These are phyloP conservation scores for Lasioglossum malachurum DNA, from an alignment of 2,888 invertebrate species.

Conservation along the genomic window DNA sequence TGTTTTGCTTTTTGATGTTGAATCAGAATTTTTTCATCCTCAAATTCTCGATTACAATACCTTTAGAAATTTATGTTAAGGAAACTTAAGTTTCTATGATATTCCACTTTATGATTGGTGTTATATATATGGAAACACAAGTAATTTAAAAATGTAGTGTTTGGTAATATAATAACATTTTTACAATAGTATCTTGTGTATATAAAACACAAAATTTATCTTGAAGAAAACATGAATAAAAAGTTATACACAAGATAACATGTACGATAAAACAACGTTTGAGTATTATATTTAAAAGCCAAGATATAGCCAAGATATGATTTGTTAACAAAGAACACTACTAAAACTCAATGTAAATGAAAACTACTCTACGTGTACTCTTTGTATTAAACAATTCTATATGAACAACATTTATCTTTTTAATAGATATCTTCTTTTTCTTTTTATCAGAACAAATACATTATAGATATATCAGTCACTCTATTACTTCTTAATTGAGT, in stretches of 20 bases:
- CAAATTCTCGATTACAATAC: slow-evolving; percentile 99
- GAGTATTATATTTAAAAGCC: neutral
- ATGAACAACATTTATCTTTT: neutral
- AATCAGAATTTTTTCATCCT: slow-evolving; percentile 99
- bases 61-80: slow-evolving; percentile 88
- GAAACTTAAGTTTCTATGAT: slow-evolving; percentile 73
- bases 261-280: neutral
- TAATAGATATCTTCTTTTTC: neutral
- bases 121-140: neutral
- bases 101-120: neutral
- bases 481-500: neutral
- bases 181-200: neutral
- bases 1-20: slow-evolving; percentile 99
- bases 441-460: neutral
- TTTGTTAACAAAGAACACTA: neutral
- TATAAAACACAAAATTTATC: neutral
- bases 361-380: neutral
- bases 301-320: neutral
- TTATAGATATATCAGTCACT: neutral
- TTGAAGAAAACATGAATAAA: neutral
- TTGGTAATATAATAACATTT: neutral
- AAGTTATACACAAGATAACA: neutral
- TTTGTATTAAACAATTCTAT: neutral
- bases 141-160: neutral
- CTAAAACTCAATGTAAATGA: neutral